A percentile compares a stretch with the other conserved stretches of the same genome.
Evolutionary conservation across 2,888 invertebrate genomes (phyloP).

Genomic region (Clitarchus hookeri): DNA sequence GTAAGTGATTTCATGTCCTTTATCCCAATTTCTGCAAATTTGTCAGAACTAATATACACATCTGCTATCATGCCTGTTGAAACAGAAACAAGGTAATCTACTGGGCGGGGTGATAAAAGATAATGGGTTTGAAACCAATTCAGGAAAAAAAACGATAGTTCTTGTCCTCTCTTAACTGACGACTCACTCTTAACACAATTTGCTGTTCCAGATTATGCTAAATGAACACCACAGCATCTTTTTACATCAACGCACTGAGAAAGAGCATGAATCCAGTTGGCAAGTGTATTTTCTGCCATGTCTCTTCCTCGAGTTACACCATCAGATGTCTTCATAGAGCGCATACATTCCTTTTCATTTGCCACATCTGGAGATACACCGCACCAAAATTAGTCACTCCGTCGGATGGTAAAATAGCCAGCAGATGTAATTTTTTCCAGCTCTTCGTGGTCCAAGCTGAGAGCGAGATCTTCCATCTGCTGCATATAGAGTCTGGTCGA

Average conservation of each 20-base stretch:
- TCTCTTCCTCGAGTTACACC: too few relatives aligned
- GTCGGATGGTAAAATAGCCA: too few relatives aligned
- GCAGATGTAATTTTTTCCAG: too few relatives aligned
- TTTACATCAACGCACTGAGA: neutral
- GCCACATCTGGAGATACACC: neutral
- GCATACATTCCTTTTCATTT: neutral
- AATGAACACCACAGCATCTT: neutral
- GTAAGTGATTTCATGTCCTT: neutral
- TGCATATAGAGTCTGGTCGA: too few relatives aligned
- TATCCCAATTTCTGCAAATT: neutral
- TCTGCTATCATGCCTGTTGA: too few relatives aligned
- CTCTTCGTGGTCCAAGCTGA: too few relatives aligned
- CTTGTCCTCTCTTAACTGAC: neutral
- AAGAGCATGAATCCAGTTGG: neutral
- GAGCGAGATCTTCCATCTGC: too few relatives aligned
- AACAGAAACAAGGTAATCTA: neutral
- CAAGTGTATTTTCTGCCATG: too few relatives aligned
- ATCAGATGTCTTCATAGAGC: neutral
- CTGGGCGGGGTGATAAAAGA: neutral
- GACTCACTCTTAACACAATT: neutral
- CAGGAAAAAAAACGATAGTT: neutral
- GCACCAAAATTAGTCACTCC: neutral
- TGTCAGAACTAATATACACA: neutral
- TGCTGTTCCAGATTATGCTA: neutral
- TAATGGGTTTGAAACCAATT: neutral